A percentile compares a stretch with the other conserved stretches of the same genome.
Evolutionary conservation across 2,797 vertebrate species (phyloP).

Genomic region (Characodon lateralis): DNA sequence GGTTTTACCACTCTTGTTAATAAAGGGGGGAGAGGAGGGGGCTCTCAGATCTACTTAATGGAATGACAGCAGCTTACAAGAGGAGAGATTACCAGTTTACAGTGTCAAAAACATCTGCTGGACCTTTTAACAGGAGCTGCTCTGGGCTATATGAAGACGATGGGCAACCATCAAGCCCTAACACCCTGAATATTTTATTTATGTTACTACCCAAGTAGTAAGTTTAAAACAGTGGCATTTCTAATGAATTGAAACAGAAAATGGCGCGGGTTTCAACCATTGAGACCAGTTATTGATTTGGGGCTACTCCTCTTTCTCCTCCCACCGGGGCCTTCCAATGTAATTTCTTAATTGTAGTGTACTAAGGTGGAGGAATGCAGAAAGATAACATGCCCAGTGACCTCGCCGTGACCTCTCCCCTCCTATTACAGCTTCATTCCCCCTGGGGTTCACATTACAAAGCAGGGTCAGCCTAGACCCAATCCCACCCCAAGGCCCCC

Average conservation of each 20-base stretch:
- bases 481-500: constrained; percentile 69
- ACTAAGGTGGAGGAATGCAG: constrained; percentile 81
- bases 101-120: constrained; percentile 95
- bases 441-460: constrained; percentile 85
- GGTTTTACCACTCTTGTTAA: constrained; percentile 95
- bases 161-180: constrained; percentile 65
- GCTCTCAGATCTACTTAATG: constrained; percentile 89
- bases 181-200: constrained; percentile 73
- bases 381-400: constrained; percentile 82
- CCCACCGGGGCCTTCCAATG: constrained; percentile 75
- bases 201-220: constrained; percentile 78
- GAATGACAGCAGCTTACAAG: constrained; percentile 91
- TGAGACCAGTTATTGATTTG: constrained; percentile 77
- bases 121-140: constrained; percentile 86
- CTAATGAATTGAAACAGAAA: constrained; percentile 76
- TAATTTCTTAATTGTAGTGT: constrained; percentile 85
- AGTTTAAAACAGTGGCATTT: constrained; percentile 82
- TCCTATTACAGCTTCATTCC: constrained; percentile 80
- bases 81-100: constrained; percentile 93
- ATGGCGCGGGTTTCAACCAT: constrained; percentile 73
- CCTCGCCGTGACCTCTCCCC: constrained; percentile 79
- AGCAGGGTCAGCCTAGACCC: constrained; percentile 71
- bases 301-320: constrained; percentile 56
- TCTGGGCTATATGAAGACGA: constrained; percentile 91
- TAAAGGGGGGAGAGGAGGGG: constrained; percentile 76